These are phyloP conservation scores for Stichodactyla helianthus DNA, from an alignment of 64 coral and sea anemone species.

Conservation along the genomic window DNA sequence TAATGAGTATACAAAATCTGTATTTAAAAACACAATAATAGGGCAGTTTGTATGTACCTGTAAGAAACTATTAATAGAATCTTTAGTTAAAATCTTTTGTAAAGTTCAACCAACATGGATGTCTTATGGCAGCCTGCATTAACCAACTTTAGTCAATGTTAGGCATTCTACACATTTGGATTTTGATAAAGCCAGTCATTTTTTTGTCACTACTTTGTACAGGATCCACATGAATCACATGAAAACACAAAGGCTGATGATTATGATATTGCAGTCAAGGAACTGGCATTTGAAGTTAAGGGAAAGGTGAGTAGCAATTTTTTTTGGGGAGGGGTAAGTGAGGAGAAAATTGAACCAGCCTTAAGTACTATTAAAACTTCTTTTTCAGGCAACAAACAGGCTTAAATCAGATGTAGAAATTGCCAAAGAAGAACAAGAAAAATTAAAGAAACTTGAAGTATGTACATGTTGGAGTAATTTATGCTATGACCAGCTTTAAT, in stretches of 20 bases:
- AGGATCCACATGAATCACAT: constrained; percentile 21
- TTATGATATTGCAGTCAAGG: constrained; percentile 82
- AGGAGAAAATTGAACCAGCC: too few species aligned
- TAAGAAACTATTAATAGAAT: too few species aligned
- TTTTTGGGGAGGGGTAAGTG: too few species aligned
- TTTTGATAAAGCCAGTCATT: neutral
- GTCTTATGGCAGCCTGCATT: too few species aligned
- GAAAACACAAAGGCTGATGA: constrained; percentile 67
- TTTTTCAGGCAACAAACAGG: constrained; percentile 73
- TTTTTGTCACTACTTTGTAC: neutral
- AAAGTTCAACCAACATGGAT: too few species aligned
- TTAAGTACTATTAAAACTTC: too few species aligned
- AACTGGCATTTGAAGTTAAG: constrained; percentile 89
- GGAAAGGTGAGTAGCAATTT: constrained; percentile 45
- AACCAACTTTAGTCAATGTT: too few species aligned
- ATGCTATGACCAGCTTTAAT: too few species aligned
- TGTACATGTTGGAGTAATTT: neutral
- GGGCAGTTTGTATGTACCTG: too few species aligned
- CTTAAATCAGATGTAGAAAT: constrained; percentile 82
- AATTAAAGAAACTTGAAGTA: constrained; percentile 74
- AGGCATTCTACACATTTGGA: neutral
- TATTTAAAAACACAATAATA: too few species aligned
- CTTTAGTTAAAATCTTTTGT: too few species aligned
- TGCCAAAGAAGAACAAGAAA: constrained; percentile 83
- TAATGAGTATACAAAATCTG: too few species aligned